Evolutionary conservation across 1,140 invertebrate genomes (phyloP).

Genomic region (Drosophila pachea): DNA sequence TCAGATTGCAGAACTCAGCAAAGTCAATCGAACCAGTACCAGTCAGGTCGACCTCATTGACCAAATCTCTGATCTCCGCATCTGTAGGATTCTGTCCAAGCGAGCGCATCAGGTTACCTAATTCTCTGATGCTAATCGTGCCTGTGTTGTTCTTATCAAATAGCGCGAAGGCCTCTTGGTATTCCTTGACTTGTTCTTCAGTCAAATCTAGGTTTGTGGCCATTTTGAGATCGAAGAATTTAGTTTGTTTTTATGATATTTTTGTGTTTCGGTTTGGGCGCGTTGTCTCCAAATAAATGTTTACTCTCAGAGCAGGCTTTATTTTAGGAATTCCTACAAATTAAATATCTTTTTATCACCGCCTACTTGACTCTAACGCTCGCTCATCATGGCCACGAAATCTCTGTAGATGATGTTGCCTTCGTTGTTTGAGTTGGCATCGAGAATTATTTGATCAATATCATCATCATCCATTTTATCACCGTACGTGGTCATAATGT

Average conservation of each 20-base stretch:
- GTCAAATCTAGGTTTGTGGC: conserved; percentile 28
- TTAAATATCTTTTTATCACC: neutral
- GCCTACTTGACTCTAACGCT: conserved; percentile 31
- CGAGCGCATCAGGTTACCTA: conserved; percentile 92
- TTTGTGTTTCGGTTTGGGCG: neutral
- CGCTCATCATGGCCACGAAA: conserved; percentile 47
- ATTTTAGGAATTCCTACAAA: neutral
- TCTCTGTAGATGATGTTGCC: conserved; percentile 56
- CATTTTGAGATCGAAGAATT: neutral
- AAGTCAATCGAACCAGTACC: conserved; percentile 50
- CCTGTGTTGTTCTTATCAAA: conserved; percentile 97
- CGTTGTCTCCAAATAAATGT: conserved; percentile 2
- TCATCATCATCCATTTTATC: conserved; percentile 51
- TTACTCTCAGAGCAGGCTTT: neutral
- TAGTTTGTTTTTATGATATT: neutral
- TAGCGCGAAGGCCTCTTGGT: conserved; percentile 82
- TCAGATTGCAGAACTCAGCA: conserved; percentile 49
- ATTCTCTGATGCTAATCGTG: conserved; percentile 92
- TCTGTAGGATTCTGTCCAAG: conserved; percentile 60
- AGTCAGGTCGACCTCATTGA: conserved; percentile 46
- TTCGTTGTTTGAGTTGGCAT: conserved; percentile 55
- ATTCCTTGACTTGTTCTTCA: conserved; percentile 64
- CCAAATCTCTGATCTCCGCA: conserved; percentile 49
- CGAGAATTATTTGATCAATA: conserved; percentile 50
- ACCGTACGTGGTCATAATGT: conserved; percentile 45